Evolutionary conservation across 2,113 vertebrate species (phyloP), one percentile per base, ranked within the genome.

Genomic region (Xiphorhynchus elegans): DNA sequence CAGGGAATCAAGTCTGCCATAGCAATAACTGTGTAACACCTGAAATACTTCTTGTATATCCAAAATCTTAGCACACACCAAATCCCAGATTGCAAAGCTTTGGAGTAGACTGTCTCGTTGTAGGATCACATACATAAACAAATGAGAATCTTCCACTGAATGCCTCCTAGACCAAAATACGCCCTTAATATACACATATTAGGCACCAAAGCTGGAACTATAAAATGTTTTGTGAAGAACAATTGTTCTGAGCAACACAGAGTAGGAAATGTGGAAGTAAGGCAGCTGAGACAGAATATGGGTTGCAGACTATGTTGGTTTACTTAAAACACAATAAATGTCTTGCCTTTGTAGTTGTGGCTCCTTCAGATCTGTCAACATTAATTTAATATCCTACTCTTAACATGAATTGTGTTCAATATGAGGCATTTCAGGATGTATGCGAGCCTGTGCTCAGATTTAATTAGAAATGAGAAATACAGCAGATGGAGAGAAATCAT

Each of bases 401-500:
- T 94, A 94, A 93, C 37, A 85, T 78, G 75, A 86, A 85, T 83
- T 92, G 72, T 93, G 39, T 83, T 90, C 78, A 88, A 52, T 86
- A 85, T 88, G 46, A 95, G 59, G 35, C 55, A 93, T 96, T 96
- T 93, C 72, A 94, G 62, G 87, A 82, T 91, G 63, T 82, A 85
- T 95, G 94, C 94, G 92, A 94, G 89, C 75, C 72, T 79, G 24
- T 55, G 39, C 60, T 95, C 75, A 90, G 63, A 91, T 88, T 96
- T 96, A 96, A 94, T 96, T 91, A 94, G 84, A 93, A 93, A 94
- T 0, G 17, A 91, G 84, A 95, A 96, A 86, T 94, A 90, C 3
- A 90, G 67, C 91, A 91, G 90, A 93, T 91, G 75, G 85, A 84
- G 63, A 89, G 90, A 83, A 96, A 84, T 77, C 50, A 28, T 86